Base-by-base conservation (phyloP, 2,888 invertebrate species). In the Ochlodes sylvanus region DNA sequence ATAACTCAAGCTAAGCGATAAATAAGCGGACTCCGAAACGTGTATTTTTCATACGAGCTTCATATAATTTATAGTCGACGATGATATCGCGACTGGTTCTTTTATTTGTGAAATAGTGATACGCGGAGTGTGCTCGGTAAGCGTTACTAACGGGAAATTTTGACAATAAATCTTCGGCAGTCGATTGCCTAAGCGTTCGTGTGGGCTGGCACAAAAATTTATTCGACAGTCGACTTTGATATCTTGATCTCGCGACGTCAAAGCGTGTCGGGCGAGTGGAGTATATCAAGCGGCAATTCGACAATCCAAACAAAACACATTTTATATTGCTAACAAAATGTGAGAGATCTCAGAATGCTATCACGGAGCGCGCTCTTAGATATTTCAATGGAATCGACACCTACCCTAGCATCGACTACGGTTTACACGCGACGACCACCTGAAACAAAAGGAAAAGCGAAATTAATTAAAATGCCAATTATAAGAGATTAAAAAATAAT, bases 381-480 rank as follows among this genome's bases (percentile, higher is more conserved):
- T 67, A 67, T 70, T 44, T 61, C 63, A 54, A 69, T 60, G 47
- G 63, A 47, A 68, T 79, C 83, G 82, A 80, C 79, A 87, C 89
- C 90, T 90, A 91, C 89, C 88, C 85, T 88, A 87, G 79, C 81
- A 85, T 85, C 80, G 83, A 82, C 77, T 85, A 83, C 78, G 81
- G 76, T 79, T 79, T 80, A 87, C 84, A 83, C 86, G 82, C 85
- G 89, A 85, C 86, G 92, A 85, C 90, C 88, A 94, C 90, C 94
- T 94, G 94, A 81, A 94, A 94, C 94, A 94, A 94, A 93, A 91
- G 90, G 88, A 90, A 90, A 94, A 93, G 93, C 93, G 86, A 94
- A 94, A 93, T 94, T 93, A 94, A 93, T 94, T 75, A 89, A 88
- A 91, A 87, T 80, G 92, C 92, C 90, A 92, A 90, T 90, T 74